Base-by-base conservation (phyloP, 2,888 invertebrate species). In the Ryuthela nishihirai region DNA sequence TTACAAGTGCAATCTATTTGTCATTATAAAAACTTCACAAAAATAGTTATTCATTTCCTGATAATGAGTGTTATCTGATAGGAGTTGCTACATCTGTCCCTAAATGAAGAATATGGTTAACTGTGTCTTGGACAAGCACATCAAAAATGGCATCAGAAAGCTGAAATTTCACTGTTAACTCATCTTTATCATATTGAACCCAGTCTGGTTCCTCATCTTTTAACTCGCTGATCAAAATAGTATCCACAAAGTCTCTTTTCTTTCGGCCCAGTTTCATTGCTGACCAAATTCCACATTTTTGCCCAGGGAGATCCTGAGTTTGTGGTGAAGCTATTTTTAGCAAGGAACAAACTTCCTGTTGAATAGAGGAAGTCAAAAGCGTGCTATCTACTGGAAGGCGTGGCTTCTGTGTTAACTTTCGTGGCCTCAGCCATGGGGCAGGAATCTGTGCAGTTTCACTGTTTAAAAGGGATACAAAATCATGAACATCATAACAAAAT, bases 181-280 rank as follows among this genome's bases (percentile, higher is more conserved):
- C 86, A 69, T 87, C 86, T 42, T 79, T 75, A 70, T 85, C 83
- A 70, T 84, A 87, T 70, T 83, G 83, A 1, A 83, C 82, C 87
- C 87, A 88, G 64, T 82, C 81, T 12, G 80, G 76, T 70, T 87
- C 86, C 68, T 87, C 86, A 45, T 81, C 82, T 66, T 82, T 82
- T 44, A 84, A 79, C 72, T 87, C 87, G 53, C 82, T 77, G 25
- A 85, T 81, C 50, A 87, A 75, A 53, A 86, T 78, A 68, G 84
- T 83, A 69, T 87, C 86, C 2, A 87, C 84, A 63, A 82, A 79
- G 71, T 87, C 85, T 38, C 82, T 74, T 66, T 82, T 81, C 67
- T 83, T 83, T 18, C 81, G 76, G 63, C 81, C 82, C 78, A 83
- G 82, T 60, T 81, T 78, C 68, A 80, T 79, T 2, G 81, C 78